Evolutionary conservation across 2,113 vertebrate genomes (phyloP).

Genomic region (Rattus norvegicus): DNA sequence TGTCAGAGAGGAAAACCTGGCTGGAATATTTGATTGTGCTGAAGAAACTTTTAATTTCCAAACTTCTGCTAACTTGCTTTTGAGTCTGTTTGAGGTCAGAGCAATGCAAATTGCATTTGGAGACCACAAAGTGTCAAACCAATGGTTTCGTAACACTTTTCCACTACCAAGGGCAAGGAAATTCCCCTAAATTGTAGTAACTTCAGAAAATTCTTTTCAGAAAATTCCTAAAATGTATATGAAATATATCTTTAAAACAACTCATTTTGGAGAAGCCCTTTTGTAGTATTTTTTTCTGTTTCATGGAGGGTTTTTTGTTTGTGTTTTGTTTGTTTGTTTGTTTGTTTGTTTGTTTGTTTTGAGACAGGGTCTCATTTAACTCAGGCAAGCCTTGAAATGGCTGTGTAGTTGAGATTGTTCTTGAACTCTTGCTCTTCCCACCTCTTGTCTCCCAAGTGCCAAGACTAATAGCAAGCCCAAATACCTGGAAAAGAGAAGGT

Average conservation of each 20-base stretch:
- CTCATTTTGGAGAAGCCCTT: background rate
- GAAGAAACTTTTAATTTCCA: slow-evolving; percentile 27
- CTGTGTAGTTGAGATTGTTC: background rate
- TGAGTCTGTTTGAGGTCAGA: background rate
- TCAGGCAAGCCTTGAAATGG: background rate
- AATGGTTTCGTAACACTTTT: background rate
- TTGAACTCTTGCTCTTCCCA: background rate
- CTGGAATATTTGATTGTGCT: background rate
- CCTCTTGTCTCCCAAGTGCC: background rate
- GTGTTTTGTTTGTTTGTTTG: background rate
- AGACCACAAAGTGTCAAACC: background rate
- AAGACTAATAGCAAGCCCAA: background rate
- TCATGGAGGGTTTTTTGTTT: background rate
- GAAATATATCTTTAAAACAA: background rate
- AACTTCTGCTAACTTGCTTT: background rate
- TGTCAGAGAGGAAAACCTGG: background rate
- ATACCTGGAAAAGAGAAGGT: background rate
- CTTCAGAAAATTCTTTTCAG: slow-evolving; percentile 32
- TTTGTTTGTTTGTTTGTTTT: background rate
- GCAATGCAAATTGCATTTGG: background rate
- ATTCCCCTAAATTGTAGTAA: background rate
- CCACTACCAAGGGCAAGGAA: background rate
- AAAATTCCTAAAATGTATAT: slow-evolving; percentile 17
- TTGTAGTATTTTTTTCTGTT: background rate
- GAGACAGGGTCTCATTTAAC: background rate